Percentiles rank a stretch among this genome's conserved stretches.
phyloP scores from a whole-genome alignment of 2,113 vertebrate genomes.

The Sminthopsis crassicaudata region DNA sequence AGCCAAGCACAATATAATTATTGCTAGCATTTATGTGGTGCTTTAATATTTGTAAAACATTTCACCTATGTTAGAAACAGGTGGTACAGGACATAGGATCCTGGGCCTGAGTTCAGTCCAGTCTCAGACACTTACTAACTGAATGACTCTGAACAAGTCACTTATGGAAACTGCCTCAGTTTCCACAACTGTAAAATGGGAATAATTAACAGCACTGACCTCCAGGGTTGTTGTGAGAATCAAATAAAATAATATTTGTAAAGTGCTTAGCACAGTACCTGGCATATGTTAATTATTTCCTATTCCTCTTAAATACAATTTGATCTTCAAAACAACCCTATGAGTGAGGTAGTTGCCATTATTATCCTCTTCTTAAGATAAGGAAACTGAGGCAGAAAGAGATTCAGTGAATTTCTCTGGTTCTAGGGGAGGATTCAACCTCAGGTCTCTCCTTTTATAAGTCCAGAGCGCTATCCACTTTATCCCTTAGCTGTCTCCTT shows the following conservation, averaged over 20 bases:
- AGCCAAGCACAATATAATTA: background rate
- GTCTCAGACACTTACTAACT: background rate
- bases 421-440: background rate
- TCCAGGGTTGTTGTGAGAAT: background rate
- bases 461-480: background rate
- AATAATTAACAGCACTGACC: background rate
- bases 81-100: background rate
- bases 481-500: background rate
- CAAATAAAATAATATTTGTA: background rate
- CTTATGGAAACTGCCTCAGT: background rate
- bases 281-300: background rate
- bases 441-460: background rate
- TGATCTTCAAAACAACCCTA: background rate
- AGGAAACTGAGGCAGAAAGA: background rate
- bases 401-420: background rate
- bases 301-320: background rate
- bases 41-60: background rate
- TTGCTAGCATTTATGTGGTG: background rate
- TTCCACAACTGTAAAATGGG: background rate
- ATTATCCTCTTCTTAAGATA: background rate
- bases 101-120: background rate
- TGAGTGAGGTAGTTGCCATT: background rate
- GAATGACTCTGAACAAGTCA: background rate
- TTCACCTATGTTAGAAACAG: background rate
- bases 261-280: background rate